Conservation (phyloP, 1,140 invertebrate species). For the Drosophila subpulchrella region DNA sequence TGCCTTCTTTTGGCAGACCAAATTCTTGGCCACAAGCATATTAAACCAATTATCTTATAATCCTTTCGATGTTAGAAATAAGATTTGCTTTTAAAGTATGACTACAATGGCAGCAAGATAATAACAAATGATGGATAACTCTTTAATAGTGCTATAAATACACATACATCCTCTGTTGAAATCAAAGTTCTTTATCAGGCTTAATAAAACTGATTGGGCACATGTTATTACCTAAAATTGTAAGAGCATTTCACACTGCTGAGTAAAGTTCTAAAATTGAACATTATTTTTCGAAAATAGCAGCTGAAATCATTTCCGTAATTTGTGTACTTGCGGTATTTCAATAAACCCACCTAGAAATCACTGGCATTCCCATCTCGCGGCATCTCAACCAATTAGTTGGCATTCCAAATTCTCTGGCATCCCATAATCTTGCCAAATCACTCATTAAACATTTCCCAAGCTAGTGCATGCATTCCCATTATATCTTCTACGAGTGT, state of each 20-base stretch:
- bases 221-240: not conserved
- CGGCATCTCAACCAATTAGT: not conserved
- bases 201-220: not conserved
- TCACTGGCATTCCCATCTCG: not conserved
- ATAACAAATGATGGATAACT: not conserved
- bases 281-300: not conserved
- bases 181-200: not conserved
- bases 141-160: not conserved
- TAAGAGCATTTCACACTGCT: slow-evolving; percentile 1
- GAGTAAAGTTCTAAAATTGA: slow-evolving; percentile 18
- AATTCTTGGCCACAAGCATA: not conserved
- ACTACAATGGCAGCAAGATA: not conserved
- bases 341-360: slow-evolving; percentile 12
- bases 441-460: slow-evolving; percentile 5
- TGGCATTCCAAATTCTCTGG: slow-evolving; percentile 16
- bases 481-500: slow-evolving; percentile 31
- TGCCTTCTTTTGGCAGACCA: slow-evolving; percentile 34
- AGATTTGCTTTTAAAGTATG: too few relatives aligned
- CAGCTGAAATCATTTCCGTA: slow-evolving; percentile 4
- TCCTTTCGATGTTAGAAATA: not conserved
- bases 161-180: not conserved
- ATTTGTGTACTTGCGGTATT: not conserved
- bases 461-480: slow-evolving; percentile 31
- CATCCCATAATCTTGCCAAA: slow-evolving; percentile 15
- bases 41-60: not conserved